Base-by-base conservation (phyloP, 2,888 invertebrate species). In the Tinea pellionella region DNA sequence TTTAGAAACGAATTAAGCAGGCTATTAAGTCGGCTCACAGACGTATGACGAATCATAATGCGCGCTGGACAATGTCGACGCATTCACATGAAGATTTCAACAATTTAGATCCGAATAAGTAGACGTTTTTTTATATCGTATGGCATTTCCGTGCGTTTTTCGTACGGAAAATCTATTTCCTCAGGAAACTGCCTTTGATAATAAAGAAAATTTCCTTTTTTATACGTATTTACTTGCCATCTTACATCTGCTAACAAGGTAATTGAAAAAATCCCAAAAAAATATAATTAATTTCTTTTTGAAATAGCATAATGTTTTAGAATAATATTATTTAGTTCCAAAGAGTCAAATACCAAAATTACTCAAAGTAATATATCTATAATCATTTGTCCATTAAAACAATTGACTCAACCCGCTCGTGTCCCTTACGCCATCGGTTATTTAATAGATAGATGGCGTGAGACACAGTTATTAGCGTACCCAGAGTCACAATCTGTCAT, bases 1-100 rank as follows among this genome's bases (percentile, higher is more conserved):
- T 85, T 77, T 82, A 75, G 77, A 76, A 75, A 72, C 78, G 78
- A 84, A 84, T 85, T 85, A 84, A 82, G 77, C 82, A 82, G 80
- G 79, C 84, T 84, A 85, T 85, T 85, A 86, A 79, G 78, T 76
- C 71, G 71, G 72, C 74, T 78, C 75, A 72, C 73, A 80, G 80
- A 79, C 74, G 79, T 83, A 85, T 84, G 83, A 85, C 83, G 80
- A 83, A 86, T 83, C 75, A 73, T 76, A 78, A 78, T 76, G 73
- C 71, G 68, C 68, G 66, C 68, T 67, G 72, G 70, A 79, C 77
- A 80, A 80, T 78, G 65, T 71, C 64, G 66, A 66, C 64, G 67
- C 70, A 77, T 76, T 76, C 71, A 71, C 69, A 73, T 74, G 73
- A 72, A 69, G 70, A 74, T 72, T 72, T 71, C 62, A 68, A 62